Base-by-base conservation (phyloP, 2,797 vertebrate species). In the Danionella dracula region DNA sequence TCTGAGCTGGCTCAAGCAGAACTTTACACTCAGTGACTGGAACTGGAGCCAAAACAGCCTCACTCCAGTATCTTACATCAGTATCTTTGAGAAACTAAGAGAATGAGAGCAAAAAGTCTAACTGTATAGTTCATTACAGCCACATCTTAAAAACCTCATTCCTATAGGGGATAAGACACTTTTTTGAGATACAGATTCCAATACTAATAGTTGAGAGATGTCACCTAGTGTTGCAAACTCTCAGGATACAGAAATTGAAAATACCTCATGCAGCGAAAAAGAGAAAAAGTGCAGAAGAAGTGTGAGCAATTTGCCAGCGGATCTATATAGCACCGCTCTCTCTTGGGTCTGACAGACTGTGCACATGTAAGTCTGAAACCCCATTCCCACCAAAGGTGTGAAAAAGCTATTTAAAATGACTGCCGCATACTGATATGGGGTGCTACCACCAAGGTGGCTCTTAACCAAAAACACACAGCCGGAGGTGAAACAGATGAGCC, bases 371-470 rank as follows among this genome's bases (percentile, higher is more conserved):
- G 31, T 41, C 40, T 41, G 55, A 73, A 57, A 61, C 38, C 16
- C 20, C 20, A 10, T 55, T 40, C 31, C 21, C 29, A 46, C 20
- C 51, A 31, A 58, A 74, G 20, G 68, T 71, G 72, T 53, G 68
- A 59, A 67, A 73, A 74, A 74, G 66, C 48, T 50, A 58, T 67
- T 71, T 63, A 59, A 65, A 67, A 67, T 59, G 63, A 40, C 12
- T 32, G 0, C 45, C 20, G 12, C 72, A 63, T 15, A 65, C 63
- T 58, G 72, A 21, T 74, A 63, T 44, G 49, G 21, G 46, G 59
- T 17, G 12, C 23, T 19, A 35, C 46, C 46, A 53, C 54, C 44
- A 38, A 21, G 44, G 61, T 51, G 48, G 55, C 40, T n/a, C 40
- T 71, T 50, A 53, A 63, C 65, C 58, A 63, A 50, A 27, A 69